phyloP scores from a whole-genome alignment of 2,113 vertebrate genomes.

The Podarcis raffonei region DNA sequence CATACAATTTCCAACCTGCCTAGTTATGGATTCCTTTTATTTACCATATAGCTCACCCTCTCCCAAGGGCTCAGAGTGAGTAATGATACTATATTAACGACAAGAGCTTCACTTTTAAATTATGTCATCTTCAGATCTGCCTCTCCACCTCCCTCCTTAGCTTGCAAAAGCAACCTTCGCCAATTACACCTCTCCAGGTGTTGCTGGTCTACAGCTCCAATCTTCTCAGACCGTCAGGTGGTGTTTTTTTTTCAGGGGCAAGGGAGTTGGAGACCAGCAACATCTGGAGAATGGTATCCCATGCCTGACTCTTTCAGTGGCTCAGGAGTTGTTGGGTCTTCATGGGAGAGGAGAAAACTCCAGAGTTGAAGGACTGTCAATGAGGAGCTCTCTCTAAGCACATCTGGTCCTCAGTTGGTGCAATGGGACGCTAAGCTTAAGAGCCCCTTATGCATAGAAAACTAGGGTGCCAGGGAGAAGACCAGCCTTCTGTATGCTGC shows the following conservation, averaged over 20 bases:
- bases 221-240: too few relatives aligned
- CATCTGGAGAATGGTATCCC: too few relatives aligned
- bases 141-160: not conserved
- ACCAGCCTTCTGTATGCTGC: too few relatives aligned
- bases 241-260: too few relatives aligned
- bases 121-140: too few relatives aligned
- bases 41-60: not conserved
- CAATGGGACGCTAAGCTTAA: not conserved
- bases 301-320: not conserved
- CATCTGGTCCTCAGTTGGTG: not conserved
- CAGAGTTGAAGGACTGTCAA: not conserved
- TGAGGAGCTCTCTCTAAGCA: not conserved
- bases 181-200: too few relatives aligned
- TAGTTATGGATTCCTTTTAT: not conserved
- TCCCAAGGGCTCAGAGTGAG: not conserved
- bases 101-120: not conserved
- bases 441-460: not conserved
- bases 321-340: not conserved
- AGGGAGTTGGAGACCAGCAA: too few relatives aligned
- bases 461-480: not conserved
- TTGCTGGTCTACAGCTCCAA: too few relatives aligned
- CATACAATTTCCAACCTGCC: not conserved
- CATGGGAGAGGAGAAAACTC: not conserved
- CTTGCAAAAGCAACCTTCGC: not conserved
- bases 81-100: not conserved